phyloP scores from a whole-genome alignment of 2,797 vertebrate species.

The Morelia viridis region DNA sequence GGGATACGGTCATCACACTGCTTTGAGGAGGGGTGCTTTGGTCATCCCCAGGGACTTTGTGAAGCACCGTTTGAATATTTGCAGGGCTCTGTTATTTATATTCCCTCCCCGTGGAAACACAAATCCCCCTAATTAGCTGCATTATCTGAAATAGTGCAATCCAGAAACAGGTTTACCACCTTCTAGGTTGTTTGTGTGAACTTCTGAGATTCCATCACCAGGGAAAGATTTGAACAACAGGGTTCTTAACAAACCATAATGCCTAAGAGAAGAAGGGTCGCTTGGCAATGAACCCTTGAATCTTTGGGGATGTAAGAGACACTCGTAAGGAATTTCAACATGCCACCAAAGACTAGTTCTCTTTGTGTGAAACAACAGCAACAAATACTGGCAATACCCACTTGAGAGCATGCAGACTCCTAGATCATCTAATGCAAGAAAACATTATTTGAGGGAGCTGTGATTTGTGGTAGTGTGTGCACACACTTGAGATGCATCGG shows the following conservation, averaged over 20 bases:
- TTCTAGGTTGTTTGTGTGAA: background rate
- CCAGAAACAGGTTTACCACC: background rate
- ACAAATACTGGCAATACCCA: constrained; percentile 2
- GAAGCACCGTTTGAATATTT: too few species aligned
- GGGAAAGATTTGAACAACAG: background rate
- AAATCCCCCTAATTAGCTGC: background rate
- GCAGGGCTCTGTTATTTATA: too few species aligned
- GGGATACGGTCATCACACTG: too few species aligned
- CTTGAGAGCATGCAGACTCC: background rate
- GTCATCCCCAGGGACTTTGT: too few species aligned
- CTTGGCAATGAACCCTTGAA: background rate
- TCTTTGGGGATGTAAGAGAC: background rate
- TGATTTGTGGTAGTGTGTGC: background rate
- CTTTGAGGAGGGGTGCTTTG: too few species aligned
- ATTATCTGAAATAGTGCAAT: background rate
- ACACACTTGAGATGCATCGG: background rate
- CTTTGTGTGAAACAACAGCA: background rate
- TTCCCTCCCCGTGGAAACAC: too few species aligned
- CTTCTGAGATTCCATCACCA: background rate
- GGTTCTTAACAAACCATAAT: background rate
- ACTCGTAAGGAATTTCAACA: background rate
- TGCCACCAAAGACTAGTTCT: background rate
- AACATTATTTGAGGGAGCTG: background rate
- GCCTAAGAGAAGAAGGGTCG: background rate
- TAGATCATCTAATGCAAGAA: constrained; percentile 1